Percentiles rank a stretch among this genome's conserved stretches.
phyloP scores from a whole-genome alignment of 1,140 invertebrate genomes.

The Caenorhabditis inopinata region DNA sequence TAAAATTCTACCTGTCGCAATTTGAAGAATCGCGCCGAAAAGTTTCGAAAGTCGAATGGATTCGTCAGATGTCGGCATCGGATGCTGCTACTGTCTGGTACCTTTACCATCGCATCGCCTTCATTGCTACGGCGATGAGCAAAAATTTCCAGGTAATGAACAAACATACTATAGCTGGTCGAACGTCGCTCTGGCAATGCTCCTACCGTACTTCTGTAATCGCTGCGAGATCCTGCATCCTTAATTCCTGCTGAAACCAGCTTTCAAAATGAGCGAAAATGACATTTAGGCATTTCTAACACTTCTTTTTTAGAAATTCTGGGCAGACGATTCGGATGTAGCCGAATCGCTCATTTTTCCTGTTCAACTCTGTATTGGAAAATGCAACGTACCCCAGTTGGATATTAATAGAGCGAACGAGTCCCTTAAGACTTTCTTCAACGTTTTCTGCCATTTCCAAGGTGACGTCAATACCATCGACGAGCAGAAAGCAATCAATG shows the following conservation, averaged over 20 bases:
- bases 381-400: not conserved
- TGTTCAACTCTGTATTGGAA: not conserved
- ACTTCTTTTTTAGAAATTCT: not conserved
- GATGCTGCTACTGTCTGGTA: not conserved
- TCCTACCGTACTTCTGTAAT: no score
- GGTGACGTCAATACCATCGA: not conserved
- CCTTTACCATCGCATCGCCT: slow-evolving; percentile 41
- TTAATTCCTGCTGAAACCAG: no score
- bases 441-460: slow-evolving; percentile 19
- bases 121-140: slow-evolving; percentile 45
- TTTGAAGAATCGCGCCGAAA: not conserved
- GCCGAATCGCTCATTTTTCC: not conserved
- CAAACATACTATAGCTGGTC: no score
- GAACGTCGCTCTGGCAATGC: no score
- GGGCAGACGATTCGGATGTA: not conserved
- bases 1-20: not conserved
- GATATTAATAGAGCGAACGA: not conserved
- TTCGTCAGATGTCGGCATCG: not conserved
- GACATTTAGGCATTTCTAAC: no score
- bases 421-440: slow-evolving; percentile 29
- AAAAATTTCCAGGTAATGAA: not conserved
- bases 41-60: not conserved
- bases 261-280: not conserved
- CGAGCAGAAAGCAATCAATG: not conserved
- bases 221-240: no score